Percentiles rank a stretch among this genome's conserved stretches.
Evolutionary conservation across 2,888 invertebrate species (phyloP).

Genomic region (Rhabditoides inermis): DNA sequence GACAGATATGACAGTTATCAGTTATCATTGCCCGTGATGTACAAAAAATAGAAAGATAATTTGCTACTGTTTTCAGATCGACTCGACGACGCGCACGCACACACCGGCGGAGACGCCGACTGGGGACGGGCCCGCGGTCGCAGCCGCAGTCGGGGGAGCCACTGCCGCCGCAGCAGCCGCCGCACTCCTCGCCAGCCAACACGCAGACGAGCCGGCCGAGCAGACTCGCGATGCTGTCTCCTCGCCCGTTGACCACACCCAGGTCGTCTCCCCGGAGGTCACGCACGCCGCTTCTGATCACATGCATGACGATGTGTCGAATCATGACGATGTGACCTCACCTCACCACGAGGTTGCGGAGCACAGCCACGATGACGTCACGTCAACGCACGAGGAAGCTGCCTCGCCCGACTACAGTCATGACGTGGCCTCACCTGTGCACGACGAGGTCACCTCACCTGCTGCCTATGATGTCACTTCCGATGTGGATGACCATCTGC

Average conservation of each 20-base stretch:
- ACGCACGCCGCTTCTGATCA: constrained; percentile 1
- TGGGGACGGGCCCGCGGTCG: too few species aligned
- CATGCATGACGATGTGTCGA: not conserved
- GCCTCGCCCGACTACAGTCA: too few species aligned
- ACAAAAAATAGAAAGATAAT: too few species aligned
- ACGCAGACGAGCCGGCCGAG: not conserved
- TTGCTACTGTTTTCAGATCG: constrained; percentile 5
- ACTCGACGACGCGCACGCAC: too few species aligned
- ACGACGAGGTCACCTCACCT: not conserved
- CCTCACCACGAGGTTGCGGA: not conserved
- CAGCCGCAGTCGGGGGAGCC: constrained; percentile 14
- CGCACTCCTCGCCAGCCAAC: not conserved
- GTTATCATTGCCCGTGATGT: too few species aligned
- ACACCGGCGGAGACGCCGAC: too few species aligned
- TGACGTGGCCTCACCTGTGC: not conserved
- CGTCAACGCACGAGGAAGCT: not conserved
- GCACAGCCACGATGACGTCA: too few species aligned
- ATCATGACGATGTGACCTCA: too few species aligned
- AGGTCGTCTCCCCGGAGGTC: not conserved
- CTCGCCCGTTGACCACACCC: not conserved
- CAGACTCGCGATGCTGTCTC: constrained; percentile 13
- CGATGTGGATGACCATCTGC: too few species aligned
- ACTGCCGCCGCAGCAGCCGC: constrained; percentile 13
- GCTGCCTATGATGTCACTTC: too few species aligned
- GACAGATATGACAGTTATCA: too few species aligned